Evolutionary conservation across 1,140 invertebrate genomes (phyloP), one percentile per base, ranked within the genome.

Genomic region (Drosophila nigrodunni): DNA sequence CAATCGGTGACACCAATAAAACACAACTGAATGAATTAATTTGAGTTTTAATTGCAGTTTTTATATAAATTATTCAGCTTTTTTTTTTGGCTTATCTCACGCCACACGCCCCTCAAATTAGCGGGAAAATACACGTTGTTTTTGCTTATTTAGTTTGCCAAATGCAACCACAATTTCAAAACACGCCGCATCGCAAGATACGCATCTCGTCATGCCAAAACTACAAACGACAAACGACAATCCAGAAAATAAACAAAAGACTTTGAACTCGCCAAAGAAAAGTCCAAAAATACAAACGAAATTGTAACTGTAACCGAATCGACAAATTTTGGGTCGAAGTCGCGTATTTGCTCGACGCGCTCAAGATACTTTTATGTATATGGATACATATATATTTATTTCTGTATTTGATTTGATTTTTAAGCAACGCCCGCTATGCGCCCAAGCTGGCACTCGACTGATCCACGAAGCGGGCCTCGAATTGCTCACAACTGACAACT

Each of bases 381-480:
- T 30, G 6, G 25, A 30, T 30, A 30, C 25, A 30, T 30, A 6
- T 30, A 30, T 30, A 30, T 30, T 30, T 30, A 30, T 30, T 30
- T 30, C 0, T 30, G 3, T 30, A 30, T 30, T 30, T 30, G 3
- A 30, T 30, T 30, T 4, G 3, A 30, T 66, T 41, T 76, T 73
- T 55, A 59, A 78, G 64, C 75, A 80, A 65, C 70, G 85, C 83
- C 83, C 74, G 83, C 60, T 73, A 58, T 82, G 85, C 77, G 80
- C 80, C 83, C 83, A 88, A 88, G 80, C 57, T 88, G 72, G 58
- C 69, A 68, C 64, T 80, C 80, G 80, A 89, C 83, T 87, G 83
- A 43, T 65, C 58, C 34, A 10, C 39, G 66, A 39, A 30, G 50
- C 30, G 49, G 49, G 47, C 49, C 67, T 55, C 39, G 9, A 18